Conservation (phyloP, 2,113 vertebrate genomes). For the Mystacornis crossleyi region DNA sequence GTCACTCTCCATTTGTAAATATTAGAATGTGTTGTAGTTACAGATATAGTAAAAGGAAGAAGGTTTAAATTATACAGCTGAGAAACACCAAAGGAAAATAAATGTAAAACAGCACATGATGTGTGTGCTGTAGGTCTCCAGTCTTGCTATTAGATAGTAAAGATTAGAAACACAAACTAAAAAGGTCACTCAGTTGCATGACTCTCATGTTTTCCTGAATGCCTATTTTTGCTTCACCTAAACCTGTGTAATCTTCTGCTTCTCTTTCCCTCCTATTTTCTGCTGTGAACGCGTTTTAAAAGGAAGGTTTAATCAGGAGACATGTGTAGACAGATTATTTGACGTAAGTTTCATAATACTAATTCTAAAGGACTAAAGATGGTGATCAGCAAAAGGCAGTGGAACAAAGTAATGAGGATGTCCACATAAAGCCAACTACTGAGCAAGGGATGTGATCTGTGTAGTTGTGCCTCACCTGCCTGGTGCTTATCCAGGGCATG, state of each 20-base stretch:
- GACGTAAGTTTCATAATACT: not conserved
- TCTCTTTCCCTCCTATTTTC: not conserved
- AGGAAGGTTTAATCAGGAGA: not conserved
- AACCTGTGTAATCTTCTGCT: not conserved
- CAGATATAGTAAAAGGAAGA: slow-evolving; percentile 8
- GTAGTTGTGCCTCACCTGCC: not conserved
- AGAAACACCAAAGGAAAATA: slow-evolving; percentile 27
- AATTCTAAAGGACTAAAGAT: not conserved
- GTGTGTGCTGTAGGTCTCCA: slow-evolving; percentile 44
- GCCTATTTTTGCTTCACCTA: not conserved
- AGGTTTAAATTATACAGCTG: slow-evolving; percentile 35
- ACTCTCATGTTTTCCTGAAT: not conserved
- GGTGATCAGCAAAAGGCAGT: not conserved
- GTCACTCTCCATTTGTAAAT: slow-evolving; percentile 38
- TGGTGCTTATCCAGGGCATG: not conserved
- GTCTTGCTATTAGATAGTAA: not conserved
- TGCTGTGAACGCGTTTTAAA: not conserved
- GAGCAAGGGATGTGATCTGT: not conserved
- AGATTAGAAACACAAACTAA: slow-evolving; percentile 6
- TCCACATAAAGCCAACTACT: not conserved
- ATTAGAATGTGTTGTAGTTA: slow-evolving; percentile 31
- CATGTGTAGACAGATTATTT: not conserved
- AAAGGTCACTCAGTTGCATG: not conserved
- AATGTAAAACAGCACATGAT: slow-evolving; percentile 8
- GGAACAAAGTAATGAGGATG: not conserved